Conservation (phyloP, 1,140 invertebrate genomes). For the Cotesia vestalis region DNA sequence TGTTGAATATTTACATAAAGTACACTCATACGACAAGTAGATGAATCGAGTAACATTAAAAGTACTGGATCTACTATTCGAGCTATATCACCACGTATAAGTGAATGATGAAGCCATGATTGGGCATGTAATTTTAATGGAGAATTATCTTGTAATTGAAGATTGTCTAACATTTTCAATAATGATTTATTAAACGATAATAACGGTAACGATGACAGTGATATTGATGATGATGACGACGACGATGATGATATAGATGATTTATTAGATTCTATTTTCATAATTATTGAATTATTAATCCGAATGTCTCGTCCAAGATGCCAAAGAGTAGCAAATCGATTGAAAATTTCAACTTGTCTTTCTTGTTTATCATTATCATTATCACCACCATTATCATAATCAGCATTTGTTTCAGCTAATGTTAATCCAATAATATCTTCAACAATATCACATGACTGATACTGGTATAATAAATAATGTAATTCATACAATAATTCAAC, state of each 20-base stretch:
- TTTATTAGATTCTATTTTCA: slow-evolving; percentile 61
- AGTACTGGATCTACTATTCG: slow-evolving; percentile 84
- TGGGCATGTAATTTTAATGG: slow-evolving; percentile 76
- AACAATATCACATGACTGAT: slow-evolving; percentile 75
- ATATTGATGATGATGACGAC: too few species aligned
- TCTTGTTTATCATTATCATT: slow-evolving; percentile 51
- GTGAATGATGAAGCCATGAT: slow-evolving; percentile 77
- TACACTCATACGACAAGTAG: slow-evolving; percentile 86
- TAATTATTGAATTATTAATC: slow-evolving; percentile 54
- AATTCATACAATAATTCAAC: slow-evolving; percentile 77
- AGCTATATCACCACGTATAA: slow-evolving; percentile 80
- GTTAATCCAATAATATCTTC: slow-evolving; percentile 75
- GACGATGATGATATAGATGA: too few species aligned
- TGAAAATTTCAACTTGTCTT: slow-evolving; percentile 73
- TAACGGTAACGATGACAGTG: too few species aligned
- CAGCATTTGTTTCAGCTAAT: slow-evolving; percentile 47
- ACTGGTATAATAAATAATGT: slow-evolving; percentile 77
- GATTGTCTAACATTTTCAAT: slow-evolving; percentile 81
- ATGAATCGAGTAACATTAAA: slow-evolving; percentile 80
- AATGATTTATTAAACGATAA: slow-evolving; percentile 69
- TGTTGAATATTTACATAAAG: slow-evolving; percentile 83
- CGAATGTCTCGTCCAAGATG: slow-evolving; percentile 78
- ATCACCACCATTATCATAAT: too few species aligned
- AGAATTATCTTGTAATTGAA: slow-evolving; percentile 74
- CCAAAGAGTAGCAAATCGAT: slow-evolving; percentile 82